A percentile compares a stretch with the other conserved stretches of the same genome.
These are phyloP conservation scores for Drepana arcuata DNA, from an alignment of 1,140 invertebrate species.

Conservation along the genomic window DNA sequence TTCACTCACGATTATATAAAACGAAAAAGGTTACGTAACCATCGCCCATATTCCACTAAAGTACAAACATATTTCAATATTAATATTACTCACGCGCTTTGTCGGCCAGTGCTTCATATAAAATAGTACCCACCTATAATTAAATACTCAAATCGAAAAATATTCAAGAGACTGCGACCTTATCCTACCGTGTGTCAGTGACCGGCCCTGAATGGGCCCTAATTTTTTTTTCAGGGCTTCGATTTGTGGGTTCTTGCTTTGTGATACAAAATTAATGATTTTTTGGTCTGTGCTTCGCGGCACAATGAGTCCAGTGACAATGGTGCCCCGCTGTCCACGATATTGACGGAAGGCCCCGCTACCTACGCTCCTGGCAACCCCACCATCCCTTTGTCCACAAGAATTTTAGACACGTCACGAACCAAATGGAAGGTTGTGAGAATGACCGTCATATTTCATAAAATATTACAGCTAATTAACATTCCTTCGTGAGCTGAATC, in stretches of 20 bases:
- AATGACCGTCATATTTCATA: conserved; percentile 35
- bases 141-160: conserved; percentile 37
- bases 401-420: conserved; percentile 56
- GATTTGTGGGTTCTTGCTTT: conserved; percentile 69
- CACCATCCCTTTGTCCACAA: conserved; percentile 44
- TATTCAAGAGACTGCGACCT: conserved; percentile 35
- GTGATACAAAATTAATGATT: conserved; percentile 71
- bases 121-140: conserved; percentile 31
- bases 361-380: conserved; percentile 54
- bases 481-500: conserved; percentile 8
- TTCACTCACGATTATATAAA: too few species aligned
- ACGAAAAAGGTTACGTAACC: not conserved
- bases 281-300: conserved; percentile 54
- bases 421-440: conserved; percentile 48
- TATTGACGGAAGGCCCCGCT: conserved; percentile 64
- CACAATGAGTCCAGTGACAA: conserved; percentile 61
- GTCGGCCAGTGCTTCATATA: conserved; percentile 18
- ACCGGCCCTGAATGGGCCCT: conserved; percentile 54
- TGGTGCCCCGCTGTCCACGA: conserved; percentile 62
- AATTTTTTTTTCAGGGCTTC: conserved; percentile 58
- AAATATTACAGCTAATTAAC: conserved; percentile 48
- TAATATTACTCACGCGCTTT: conserved; percentile 12
- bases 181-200: conserved; percentile 47
- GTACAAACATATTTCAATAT: conserved; percentile 10
- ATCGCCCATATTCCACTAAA: conserved; percentile 1